Percentiles rank a stretch among this genome's conserved stretches.
These are phyloP conservation scores for Tretioscincus oriximinensis DNA, from an alignment of 2,113 vertebrate species.

Conservation along the genomic window DNA sequence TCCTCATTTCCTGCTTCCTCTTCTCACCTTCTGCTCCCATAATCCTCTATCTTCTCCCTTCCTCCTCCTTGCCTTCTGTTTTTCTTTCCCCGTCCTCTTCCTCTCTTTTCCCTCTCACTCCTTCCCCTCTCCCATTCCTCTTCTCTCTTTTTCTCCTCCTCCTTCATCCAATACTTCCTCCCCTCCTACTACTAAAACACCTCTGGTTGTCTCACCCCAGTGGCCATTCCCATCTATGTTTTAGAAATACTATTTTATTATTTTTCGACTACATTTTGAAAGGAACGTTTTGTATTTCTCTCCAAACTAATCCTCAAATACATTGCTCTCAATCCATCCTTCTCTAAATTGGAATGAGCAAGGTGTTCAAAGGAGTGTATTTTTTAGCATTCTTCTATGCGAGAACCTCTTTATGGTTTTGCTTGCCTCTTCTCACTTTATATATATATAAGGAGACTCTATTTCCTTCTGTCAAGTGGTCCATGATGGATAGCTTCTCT, in stretches of 20 bases:
- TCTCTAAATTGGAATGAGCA: not conserved
- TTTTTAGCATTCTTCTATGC: not conserved
- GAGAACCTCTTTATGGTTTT: not conserved
- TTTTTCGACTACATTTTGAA: not conserved
- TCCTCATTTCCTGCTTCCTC: too few species aligned
- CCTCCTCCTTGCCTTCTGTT: too few species aligned
- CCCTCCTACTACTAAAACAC: too few species aligned
- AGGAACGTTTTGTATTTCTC: not conserved
- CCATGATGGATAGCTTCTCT: not conserved
- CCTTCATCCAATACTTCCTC: too few species aligned
- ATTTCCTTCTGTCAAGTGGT: conserved; percentile 10
- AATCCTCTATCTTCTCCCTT: too few species aligned
- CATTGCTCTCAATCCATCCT: not conserved
- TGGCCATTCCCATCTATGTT: not conserved
- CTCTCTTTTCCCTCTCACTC: too few species aligned
- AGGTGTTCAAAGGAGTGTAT: not conserved
- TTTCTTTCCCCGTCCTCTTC: too few species aligned
- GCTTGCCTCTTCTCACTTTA: not conserved
- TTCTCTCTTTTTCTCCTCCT: too few species aligned
- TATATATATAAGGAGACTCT: not conserved
- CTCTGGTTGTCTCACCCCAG: not conserved
- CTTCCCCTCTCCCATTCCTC: too few species aligned
- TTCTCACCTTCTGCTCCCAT: too few species aligned
- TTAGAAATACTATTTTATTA: not conserved
- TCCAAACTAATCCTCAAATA: not conserved